Percentiles rank a stretch among this genome's conserved stretches.
These are phyloP conservation scores for Sebastes iracundus DNA, from an alignment of 2,797 vertebrate species.

Conservation along the genomic window DNA sequence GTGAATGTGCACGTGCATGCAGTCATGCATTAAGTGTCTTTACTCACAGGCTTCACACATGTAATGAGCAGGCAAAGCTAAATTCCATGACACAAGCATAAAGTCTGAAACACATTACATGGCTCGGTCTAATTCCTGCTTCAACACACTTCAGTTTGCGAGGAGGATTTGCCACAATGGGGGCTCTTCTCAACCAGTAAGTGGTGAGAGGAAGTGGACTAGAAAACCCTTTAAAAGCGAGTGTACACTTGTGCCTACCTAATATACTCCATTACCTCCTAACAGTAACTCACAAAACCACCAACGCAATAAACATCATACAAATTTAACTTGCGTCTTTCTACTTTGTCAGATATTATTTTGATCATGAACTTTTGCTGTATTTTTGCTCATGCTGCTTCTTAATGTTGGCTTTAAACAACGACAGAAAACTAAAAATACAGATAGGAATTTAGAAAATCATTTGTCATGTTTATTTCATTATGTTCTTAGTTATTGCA, in stretches of 20 bases:
- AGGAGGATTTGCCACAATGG: background rate
- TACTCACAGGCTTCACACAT: background rate
- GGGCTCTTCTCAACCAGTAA: constrained; percentile 1
- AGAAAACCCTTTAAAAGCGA: constrained; percentile 7
- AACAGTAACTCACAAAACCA: background rate
- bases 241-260: constrained; percentile 10
- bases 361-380: background rate
- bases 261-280: constrained; percentile 27
- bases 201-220: constrained; percentile 5
- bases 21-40: background rate
- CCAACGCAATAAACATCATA: constrained; percentile 8
- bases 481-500: background rate
- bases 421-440: background rate
- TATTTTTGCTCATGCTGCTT: background rate
- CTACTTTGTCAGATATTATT: background rate
- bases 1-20: background rate
- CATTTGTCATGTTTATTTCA: background rate
- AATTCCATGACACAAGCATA: background rate
- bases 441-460: background rate
- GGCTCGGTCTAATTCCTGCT: background rate
- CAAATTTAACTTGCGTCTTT: background rate
- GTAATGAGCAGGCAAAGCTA: background rate
- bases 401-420: background rate
- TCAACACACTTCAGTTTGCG: background rate
- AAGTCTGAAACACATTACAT: background rate